Conservation (phyloP, 2,888 invertebrate genomes). For the Bombyx huttoni region DNA sequence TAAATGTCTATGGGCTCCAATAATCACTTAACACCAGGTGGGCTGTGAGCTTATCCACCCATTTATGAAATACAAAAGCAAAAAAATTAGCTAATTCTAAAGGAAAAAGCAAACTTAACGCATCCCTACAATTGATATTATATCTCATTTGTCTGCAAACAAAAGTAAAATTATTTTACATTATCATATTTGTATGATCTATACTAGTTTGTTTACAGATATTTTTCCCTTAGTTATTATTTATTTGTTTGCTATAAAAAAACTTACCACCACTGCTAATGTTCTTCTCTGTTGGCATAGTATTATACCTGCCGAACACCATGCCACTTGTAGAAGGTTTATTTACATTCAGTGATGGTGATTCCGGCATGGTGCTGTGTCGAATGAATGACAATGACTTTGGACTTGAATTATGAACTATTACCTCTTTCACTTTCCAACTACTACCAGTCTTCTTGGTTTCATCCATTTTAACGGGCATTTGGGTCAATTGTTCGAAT, state of each 20-base stretch:
- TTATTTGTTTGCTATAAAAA: not conserved
- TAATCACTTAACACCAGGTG: too few species aligned
- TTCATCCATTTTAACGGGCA: conserved; percentile 30
- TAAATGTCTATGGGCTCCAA: too few species aligned
- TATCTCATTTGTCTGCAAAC: too few species aligned
- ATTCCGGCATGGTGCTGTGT: conserved; percentile 62
- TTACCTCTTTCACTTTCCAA: conserved; percentile 36
- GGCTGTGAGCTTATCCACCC: too few species aligned
- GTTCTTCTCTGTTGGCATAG: conserved; percentile 56
- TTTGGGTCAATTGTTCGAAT: conserved; percentile 50
- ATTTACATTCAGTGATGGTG: conserved; percentile 36
- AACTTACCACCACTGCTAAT: conserved; percentile 10
- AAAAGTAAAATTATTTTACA: too few species aligned
- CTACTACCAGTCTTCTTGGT: conserved; percentile 19
- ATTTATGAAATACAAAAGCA: too few species aligned
- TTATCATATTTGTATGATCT: too few species aligned
- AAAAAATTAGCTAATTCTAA: too few species aligned
- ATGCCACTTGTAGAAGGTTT: conserved; percentile 54
- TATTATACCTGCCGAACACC: conserved; percentile 51
- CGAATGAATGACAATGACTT: conserved; percentile 41
- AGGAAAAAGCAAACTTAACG: too few species aligned
- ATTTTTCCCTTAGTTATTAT: too few species aligned
- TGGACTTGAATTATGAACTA: conserved; percentile 39
- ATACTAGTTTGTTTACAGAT: too few species aligned
- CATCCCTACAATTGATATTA: too few species aligned